These are phyloP conservation scores for Aphelocoma californica DNA, from an alignment of 2,797 vertebrate genomes.

Conservation along the genomic window DNA sequence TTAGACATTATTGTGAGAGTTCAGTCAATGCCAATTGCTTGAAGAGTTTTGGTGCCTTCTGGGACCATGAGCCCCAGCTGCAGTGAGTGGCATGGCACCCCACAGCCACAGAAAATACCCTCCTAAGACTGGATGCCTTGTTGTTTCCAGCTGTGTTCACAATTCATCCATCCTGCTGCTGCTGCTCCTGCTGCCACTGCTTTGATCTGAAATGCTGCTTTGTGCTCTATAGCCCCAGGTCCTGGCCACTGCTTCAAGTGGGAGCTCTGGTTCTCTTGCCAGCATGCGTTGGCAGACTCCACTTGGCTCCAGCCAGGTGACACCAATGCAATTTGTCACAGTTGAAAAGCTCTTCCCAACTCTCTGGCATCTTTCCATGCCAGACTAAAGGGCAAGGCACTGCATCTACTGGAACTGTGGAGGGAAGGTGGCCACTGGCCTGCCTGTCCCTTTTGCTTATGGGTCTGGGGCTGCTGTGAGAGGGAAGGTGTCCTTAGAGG, in stretches of 20 bases:
- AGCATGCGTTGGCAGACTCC: not conserved
- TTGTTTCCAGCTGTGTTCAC: not conserved
- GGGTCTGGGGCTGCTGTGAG: not conserved
- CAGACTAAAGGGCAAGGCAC: not conserved
- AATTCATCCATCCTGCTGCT: not conserved
- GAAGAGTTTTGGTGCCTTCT: not conserved
- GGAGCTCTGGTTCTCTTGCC: not conserved
- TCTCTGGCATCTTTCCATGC: not conserved
- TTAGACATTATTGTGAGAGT: not conserved
- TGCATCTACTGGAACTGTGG: not conserved
- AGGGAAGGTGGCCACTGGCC: not conserved
- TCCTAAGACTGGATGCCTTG: not conserved
- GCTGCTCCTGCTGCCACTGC: not conserved
- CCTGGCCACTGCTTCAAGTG: not conserved
- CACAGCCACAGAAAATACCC: not conserved
- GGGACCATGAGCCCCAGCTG: constrained; percentile 17
- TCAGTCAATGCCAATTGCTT: not conserved
- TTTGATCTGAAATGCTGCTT: not conserved
- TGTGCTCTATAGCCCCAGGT: not conserved
- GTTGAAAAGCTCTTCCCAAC: not conserved
- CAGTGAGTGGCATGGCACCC: not conserved
- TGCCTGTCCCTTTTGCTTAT: not conserved
- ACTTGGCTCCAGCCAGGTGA: not conserved
- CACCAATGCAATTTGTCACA: not conserved
- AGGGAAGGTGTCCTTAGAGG: not conserved